Percentiles rank a stretch among this genome's conserved stretches.
phyloP scores from a whole-genome alignment of 2,113 vertebrate genomes.

The Mus spicilegus region DNA sequence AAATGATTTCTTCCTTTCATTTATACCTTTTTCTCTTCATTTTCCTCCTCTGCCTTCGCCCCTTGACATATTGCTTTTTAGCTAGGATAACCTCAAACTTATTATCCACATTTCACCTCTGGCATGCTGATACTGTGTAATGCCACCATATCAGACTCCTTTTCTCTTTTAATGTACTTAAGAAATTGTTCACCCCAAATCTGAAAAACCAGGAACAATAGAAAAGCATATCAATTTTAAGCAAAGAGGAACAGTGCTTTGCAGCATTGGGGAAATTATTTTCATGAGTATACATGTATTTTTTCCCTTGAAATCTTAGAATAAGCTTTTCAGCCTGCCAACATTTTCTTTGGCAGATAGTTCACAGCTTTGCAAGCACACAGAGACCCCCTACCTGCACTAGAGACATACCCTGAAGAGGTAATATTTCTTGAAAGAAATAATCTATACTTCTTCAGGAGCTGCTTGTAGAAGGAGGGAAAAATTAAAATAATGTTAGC shows the following conservation, averaged over 20 bases:
- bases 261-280: neutral
- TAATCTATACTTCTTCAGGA: conserved; percentile 63
- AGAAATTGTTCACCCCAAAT: neutral
- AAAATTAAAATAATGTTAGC: conserved; percentile 76
- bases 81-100: neutral
- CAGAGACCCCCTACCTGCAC: neutral
- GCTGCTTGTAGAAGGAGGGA: conserved; percentile 45
- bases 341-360: neutral
- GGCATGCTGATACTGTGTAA: too few relatives aligned
- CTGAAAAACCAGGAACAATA: neutral
- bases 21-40: too few relatives aligned
- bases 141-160: too few relatives aligned
- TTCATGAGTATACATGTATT: neutral
- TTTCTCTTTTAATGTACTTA: conserved; percentile 42
- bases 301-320: neutral
- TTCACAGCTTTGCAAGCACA: neutral
- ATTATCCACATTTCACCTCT: neutral
- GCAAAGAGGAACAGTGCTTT: neutral
- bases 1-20: neutral
- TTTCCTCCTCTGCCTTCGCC: neutral
- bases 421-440: conserved; percentile 27
- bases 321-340: neutral
- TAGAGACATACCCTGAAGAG: neutral
- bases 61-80: neutral
- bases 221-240: conserved; percentile 18